Conservation (phyloP, 1,140 invertebrate species). For the Cydia strobilella region DNA sequence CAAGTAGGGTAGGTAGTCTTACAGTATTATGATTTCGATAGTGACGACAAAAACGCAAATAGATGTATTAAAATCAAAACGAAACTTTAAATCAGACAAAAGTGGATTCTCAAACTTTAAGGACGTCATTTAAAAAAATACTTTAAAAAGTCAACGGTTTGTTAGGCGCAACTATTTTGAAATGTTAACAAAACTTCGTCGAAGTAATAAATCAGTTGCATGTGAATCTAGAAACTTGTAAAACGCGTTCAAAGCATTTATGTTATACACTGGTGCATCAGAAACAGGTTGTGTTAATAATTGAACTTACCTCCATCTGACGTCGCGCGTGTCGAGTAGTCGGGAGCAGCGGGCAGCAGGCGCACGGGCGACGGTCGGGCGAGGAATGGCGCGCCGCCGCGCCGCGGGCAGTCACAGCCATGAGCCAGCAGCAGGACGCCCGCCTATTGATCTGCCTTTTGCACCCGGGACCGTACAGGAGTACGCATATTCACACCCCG, state of each 20-base stretch:
- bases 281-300: slow-evolving; percentile 13
- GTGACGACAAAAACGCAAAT: neutral
- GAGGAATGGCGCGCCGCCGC: slow-evolving; percentile 37
- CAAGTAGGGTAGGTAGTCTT: neutral
- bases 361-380: slow-evolving; percentile 5
- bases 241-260: neutral
- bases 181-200: slow-evolving; percentile 11
- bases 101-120: neutral
- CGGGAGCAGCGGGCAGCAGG: slow-evolving; percentile 27
- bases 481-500: slow-evolving; percentile 46
- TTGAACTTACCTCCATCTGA: slow-evolving; percentile 28
- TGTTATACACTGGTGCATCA: neutral
- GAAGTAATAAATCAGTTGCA: slow-evolving; percentile 1
- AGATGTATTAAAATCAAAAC: neutral
- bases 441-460: slow-evolving; percentile 65
- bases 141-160: neutral
- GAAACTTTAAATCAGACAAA: neutral
- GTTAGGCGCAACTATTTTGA: neutral
- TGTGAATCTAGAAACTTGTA: slow-evolving; percentile 4
- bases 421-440: slow-evolving; percentile 55
- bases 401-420: slow-evolving; percentile 36
- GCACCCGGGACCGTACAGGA: slow-evolving; percentile 50
- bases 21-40: neutral
- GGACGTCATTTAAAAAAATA: neutral
- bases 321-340: slow-evolving; percentile 26